A percentile compares a stretch with the other conserved stretches of the same genome.
These are phyloP conservation scores for Chloroceryle amazona DNA, from an alignment of 2,797 vertebrate species.

Conservation along the genomic window DNA sequence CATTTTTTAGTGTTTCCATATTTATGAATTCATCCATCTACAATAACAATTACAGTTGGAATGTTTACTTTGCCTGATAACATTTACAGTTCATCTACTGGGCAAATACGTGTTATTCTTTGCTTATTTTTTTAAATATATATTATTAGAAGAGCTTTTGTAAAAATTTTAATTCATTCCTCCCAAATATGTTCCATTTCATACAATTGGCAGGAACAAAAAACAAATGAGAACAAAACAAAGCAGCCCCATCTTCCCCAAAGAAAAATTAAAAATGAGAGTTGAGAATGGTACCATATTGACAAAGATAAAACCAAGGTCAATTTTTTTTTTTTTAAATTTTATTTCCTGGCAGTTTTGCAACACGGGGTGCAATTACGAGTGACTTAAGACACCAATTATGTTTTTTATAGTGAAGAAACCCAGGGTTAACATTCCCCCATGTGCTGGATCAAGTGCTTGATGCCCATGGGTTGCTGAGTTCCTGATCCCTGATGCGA, in stretches of 20 bases:
- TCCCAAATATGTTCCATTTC: slow-evolving; percentile 47
- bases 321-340: not conserved
- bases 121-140: slow-evolving; percentile 60
- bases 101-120: slow-evolving; percentile 75
- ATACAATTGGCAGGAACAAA: slow-evolving; percentile 12
- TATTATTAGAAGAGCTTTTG: slow-evolving; percentile 61
- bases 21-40: slow-evolving; percentile 74
- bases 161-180: slow-evolving; percentile 64
- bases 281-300: not conserved
- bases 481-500: not conserved
- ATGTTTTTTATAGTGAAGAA: not conserved
- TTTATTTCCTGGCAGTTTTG: not conserved
- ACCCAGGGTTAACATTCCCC: not conserved
- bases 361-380: not conserved
- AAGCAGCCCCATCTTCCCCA: not conserved
- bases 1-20: slow-evolving; percentile 71
- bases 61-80: slow-evolving; percentile 77
- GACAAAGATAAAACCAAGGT: not conserved
- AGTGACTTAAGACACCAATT: not conserved
- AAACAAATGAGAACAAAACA: not conserved
- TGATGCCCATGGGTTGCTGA: not conserved
- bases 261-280: not conserved
- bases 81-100: slow-evolving; percentile 75
- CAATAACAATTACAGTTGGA: slow-evolving; percentile 76
- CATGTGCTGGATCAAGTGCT: accelerated